Conservation (phyloP, 2,797 vertebrate species). For the Diceros bicornis region DNA sequence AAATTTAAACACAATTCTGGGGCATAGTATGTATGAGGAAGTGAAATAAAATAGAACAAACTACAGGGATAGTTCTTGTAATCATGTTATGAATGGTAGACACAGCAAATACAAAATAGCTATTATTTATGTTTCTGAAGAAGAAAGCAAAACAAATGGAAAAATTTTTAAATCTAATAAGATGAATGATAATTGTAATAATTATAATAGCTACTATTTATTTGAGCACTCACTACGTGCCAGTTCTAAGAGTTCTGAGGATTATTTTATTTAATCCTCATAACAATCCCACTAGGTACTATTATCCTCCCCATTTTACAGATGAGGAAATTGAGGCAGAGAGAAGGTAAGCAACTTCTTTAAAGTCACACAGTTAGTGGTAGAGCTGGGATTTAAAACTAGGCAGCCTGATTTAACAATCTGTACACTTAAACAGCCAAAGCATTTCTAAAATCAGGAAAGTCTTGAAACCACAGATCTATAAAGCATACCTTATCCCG, state of each 20-base stretch:
- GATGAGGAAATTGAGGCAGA: neutral
- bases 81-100: neutral
- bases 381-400: slow-evolving; percentile 7
- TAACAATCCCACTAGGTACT: neutral
- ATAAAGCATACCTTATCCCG: neutral
- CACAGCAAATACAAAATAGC: neutral
- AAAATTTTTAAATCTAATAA: neutral
- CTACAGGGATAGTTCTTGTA: neutral
- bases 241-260: neutral
- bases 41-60: neutral
- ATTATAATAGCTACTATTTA: neutral
- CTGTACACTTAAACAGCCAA: neutral
- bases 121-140: slow-evolving; percentile 17
- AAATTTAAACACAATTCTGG: neutral
- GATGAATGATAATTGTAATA: neutral
- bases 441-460: neutral
- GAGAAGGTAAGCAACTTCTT: neutral
- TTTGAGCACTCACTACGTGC: neutral
- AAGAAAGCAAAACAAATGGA: neutral
- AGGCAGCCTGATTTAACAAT: neutral
- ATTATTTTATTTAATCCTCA: neutral
- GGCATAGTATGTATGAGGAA: neutral
- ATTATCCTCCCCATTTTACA: neutral
- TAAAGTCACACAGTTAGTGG: neutral
- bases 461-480: neutral